Conservation (phyloP, 2,888 invertebrate species). For the Lasioglossum oenotherae region DNA sequence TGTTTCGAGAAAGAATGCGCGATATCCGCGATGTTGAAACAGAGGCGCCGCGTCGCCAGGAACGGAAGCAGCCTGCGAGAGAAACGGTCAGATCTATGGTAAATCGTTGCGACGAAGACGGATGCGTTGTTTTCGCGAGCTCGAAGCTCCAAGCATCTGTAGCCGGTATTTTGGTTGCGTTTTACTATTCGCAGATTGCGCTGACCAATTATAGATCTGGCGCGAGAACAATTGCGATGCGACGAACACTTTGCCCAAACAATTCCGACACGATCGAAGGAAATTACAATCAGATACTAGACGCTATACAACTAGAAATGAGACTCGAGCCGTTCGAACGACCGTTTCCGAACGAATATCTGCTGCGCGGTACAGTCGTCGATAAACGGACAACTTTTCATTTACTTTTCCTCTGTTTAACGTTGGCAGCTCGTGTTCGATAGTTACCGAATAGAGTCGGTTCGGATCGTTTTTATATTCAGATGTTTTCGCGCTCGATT, state of each 20-base stretch:
- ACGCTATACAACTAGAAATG: background rate
- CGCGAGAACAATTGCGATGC: conserved; percentile 43
- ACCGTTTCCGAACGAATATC: background rate
- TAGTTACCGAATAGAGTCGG: background rate
- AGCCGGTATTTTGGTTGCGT: conserved; percentile 59
- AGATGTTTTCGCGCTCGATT: background rate
- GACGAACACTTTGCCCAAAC: background rate
- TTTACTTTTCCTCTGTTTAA: background rate
- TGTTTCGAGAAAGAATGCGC: background rate
- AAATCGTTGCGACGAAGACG: background rate
- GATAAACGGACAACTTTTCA: background rate
- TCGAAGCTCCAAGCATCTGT: background rate
- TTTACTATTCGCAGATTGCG: conserved; percentile 71
- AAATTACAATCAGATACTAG: background rate
- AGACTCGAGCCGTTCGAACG: background rate
- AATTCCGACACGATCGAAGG: background rate
- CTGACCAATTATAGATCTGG: conserved; percentile 63
- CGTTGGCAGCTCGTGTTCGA: background rate
- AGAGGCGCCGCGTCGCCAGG: conserved; percentile 13
- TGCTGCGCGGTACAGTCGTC: background rate
- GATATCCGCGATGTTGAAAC: background rate
- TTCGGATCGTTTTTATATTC: background rate
- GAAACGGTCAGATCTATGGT: background rate
- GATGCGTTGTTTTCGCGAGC: conserved; percentile 22
- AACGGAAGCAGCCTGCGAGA: background rate